Evolutionary conservation across 2,888 invertebrate species (phyloP).

Genomic region (Teleogryllus oceanicus): DNA sequence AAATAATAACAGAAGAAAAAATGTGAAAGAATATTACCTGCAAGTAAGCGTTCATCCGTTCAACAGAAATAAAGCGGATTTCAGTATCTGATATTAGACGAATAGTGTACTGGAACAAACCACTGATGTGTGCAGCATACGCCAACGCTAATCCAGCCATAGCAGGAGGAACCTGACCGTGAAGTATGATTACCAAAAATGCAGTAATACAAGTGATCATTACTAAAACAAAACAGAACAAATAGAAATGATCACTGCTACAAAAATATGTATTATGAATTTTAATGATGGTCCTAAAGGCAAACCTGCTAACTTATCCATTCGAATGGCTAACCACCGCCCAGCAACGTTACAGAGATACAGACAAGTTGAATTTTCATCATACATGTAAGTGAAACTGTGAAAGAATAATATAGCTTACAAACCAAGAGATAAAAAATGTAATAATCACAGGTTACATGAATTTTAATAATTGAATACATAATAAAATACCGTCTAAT

Average conservation of each 20-base stretch:
- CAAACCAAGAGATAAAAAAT: background rate
- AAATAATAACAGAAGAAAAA: background rate
- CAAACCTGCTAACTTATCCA: slow-evolving; percentile 47
- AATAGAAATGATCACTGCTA: slow-evolving; percentile 31
- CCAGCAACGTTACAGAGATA: slow-evolving; percentile 52
- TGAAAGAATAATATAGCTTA: slow-evolving; percentile 27
- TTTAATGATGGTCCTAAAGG: slow-evolving; percentile 10
- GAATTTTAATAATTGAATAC: background rate
- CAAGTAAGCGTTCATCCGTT: slow-evolving; percentile 47
- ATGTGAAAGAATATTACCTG: slow-evolving; percentile 39
- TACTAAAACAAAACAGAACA: slow-evolving; percentile 41
- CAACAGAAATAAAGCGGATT: slow-evolving; percentile 51
- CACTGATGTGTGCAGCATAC: slow-evolving; percentile 57
- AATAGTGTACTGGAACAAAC: slow-evolving; percentile 56
- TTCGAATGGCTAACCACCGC: slow-evolving; percentile 52
- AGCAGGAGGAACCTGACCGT: slow-evolving; percentile 50
- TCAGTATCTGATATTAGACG: slow-evolving; percentile 51
- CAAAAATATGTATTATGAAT: slow-evolving; percentile 27
- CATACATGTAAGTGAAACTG: slow-evolving; percentile 52
- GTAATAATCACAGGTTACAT: background rate
- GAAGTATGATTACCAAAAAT: slow-evolving; percentile 51
- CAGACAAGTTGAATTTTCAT: slow-evolving; percentile 50
- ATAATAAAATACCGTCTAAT: slow-evolving; percentile 45
- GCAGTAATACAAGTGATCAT: slow-evolving; percentile 50
- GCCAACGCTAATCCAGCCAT: slow-evolving; percentile 60